Percentiles rank a stretch among this genome's conserved stretches.
phyloP scores from a whole-genome alignment of 2,888 invertebrate species.

The Melipona bicolor region DNA sequence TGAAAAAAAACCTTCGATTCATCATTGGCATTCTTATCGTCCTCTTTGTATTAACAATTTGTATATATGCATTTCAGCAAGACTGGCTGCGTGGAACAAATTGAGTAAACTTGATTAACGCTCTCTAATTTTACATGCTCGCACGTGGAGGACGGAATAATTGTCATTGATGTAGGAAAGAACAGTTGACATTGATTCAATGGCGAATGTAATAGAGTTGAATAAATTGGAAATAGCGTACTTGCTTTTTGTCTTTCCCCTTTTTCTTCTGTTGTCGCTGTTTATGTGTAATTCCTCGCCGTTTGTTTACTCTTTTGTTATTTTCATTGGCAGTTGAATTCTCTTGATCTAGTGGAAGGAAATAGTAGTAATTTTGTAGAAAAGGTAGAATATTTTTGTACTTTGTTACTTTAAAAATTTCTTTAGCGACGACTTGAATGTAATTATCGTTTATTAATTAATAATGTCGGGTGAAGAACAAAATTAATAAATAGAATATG shows the following conservation, averaged over 20 bases:
- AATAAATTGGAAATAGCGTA: background rate
- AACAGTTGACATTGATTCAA: conserved; percentile 12
- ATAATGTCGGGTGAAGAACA: too few relatives aligned
- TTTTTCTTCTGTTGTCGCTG: background rate
- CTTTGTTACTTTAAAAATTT: background rate
- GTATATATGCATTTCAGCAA: conserved; percentile 8
- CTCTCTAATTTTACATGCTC: conserved; percentile 12
- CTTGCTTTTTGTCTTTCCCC: background rate
- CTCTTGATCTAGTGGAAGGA: background rate
- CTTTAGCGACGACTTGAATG: too few relatives aligned
- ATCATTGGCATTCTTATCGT: background rate
- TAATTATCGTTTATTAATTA: too few relatives aligned
- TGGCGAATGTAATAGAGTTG: background rate
- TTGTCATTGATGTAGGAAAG: conserved; percentile 17
- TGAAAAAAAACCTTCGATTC: conserved; percentile 26
- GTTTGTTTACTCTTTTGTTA: background rate
- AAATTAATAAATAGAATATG: too few relatives aligned
- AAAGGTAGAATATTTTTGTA: background rate
- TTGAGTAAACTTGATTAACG: conserved; percentile 16
- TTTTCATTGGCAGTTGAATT: background rate
- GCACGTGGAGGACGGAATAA: conserved; percentile 13
- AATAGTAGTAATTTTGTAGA: background rate
- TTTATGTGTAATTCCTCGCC: background rate
- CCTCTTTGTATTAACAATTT: conserved; percentile 23
- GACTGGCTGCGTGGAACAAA: background rate